Percentiles rank a stretch among this genome's conserved stretches.
Conservation (phyloP, 2,888 invertebrate genomes). For the Oscheius myriophilus region DNA sequence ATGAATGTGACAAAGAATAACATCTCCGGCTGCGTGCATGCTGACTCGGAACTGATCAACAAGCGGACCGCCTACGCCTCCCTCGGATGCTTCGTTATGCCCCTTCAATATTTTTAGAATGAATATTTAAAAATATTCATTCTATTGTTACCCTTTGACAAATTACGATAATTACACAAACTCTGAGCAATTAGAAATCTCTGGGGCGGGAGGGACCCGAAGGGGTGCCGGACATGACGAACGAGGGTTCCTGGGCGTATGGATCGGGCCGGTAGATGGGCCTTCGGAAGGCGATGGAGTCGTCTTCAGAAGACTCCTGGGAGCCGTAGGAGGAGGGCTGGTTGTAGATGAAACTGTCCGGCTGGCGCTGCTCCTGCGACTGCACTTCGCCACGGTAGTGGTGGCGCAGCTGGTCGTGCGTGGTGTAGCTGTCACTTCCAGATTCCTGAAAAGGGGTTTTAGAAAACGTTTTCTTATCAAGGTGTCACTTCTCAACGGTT, state of each 20-base stretch:
- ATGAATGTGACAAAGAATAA: slow-evolving; percentile 55
- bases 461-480: not conserved
- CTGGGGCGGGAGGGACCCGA: not conserved
- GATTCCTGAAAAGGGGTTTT: not conserved
- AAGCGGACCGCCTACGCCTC: slow-evolving; percentile 65
- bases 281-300: not conserved
- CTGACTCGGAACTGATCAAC: slow-evolving; percentile 69
- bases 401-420: slow-evolving; percentile 13
- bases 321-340: not conserved
- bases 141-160: not conserved
- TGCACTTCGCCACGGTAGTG: slow-evolving; percentile 9
- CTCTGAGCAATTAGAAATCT: slow-evolving; percentile 3
- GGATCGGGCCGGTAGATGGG: not conserved
- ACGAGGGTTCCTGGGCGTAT: not conserved
- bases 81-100: slow-evolving; percentile 71
- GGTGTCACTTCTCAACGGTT: not conserved
- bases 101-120: slow-evolving; percentile 37
- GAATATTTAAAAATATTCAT: not conserved
- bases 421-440: not conserved
- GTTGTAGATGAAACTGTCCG: slow-evolving; percentile 11
- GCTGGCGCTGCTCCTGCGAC: not conserved
- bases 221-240: slow-evolving; percentile 27
- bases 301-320: not conserved
- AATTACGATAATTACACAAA: not conserved
- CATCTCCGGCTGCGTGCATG: slow-evolving; percentile 70